A percentile compares a stretch with the other conserved stretches of the same genome.
phyloP scores from a whole-genome alignment of 2,113 vertebrate species.

The Malurus elegans region DNA sequence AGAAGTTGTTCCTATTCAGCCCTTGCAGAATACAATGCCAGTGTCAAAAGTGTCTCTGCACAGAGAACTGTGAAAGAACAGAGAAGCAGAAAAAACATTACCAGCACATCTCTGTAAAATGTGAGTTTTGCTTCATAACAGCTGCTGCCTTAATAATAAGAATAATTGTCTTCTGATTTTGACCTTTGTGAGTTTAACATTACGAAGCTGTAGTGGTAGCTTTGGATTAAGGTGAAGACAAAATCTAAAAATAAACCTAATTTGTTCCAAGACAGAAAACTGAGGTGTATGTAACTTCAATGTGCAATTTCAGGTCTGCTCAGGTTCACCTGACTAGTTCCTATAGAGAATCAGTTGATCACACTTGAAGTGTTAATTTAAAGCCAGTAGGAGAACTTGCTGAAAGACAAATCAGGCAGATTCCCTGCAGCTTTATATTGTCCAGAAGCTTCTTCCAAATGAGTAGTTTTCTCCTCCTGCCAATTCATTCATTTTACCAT shows the following conservation, averaged over 20 bases:
- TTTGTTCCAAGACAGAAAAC: not conserved
- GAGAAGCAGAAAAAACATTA: not conserved
- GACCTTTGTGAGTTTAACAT: constrained; percentile 4
- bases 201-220: not conserved
- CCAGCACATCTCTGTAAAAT: not conserved
- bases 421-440: not conserved
- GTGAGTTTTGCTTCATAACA: not conserved
- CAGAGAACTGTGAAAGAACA: not conserved
- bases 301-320: not conserved
- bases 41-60: not conserved
- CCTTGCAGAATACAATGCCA: not conserved
- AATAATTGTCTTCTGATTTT: constrained; percentile 3
- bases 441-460: constrained; percentile 24
- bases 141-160: not conserved
- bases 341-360: not conserved
- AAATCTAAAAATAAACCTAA: constrained; percentile 35
- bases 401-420: not conserved
- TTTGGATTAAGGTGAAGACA: not conserved
- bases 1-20: not conserved
- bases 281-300: not conserved
- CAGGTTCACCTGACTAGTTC: not conserved
- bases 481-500: not conserved
- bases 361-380: constrained; percentile 4
- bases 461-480: not conserved
- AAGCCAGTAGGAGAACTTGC: not conserved